A percentile compares a stretch with the other conserved stretches of the same genome.
phyloP scores from a whole-genome alignment of 2,888 invertebrate species.

The Xylota sylvarum region DNA sequence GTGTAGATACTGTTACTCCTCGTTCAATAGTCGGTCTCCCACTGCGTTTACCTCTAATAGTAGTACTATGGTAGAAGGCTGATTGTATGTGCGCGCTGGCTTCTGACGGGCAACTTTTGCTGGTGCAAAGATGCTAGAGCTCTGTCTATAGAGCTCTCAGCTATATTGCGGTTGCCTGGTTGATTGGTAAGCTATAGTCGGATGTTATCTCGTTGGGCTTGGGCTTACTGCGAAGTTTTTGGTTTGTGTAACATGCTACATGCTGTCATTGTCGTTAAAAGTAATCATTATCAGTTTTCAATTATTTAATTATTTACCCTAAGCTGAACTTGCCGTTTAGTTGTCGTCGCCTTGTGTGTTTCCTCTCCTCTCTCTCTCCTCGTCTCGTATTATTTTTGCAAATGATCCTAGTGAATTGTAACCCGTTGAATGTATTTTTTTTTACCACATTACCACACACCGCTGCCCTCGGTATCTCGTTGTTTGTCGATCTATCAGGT shows the following conservation, averaged over 20 bases:
- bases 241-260: slow-evolving; percentile 20
- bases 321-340: background rate
- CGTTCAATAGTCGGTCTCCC: slow-evolving; percentile 22
- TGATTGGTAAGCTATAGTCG: slow-evolving; percentile 60
- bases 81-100: slow-evolving; percentile 41
- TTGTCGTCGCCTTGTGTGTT: background rate
- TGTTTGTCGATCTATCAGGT: slow-evolving; percentile 25
- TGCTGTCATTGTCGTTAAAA: slow-evolving; percentile 9
- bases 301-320: slow-evolving; percentile 27
- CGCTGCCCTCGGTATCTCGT: slow-evolving; percentile 10
- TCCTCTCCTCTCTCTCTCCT: no score
- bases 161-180: slow-evolving; percentile 48
- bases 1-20: slow-evolving; percentile 34
- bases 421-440: slow-evolving; percentile 3
- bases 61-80: slow-evolving; percentile 13
- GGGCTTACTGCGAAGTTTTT: slow-evolving; percentile 31
- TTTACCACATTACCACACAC: no score
- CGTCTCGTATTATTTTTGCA: background rate
- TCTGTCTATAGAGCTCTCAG: slow-evolving; percentile 34
- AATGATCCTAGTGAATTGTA: slow-evolving; percentile 27
- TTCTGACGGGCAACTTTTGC: slow-evolving; percentile 32
- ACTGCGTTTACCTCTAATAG: slow-evolving; percentile 18
- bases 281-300: slow-evolving; percentile 15
- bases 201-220: slow-evolving; percentile 45
- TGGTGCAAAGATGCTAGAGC: slow-evolving; percentile 52